Percentiles rank a stretch among this genome's conserved stretches.
These are phyloP conservation scores for Drosophila quinaria DNA, from an alignment of 2,888 invertebrate genomes.

Conservation along the genomic window DNA sequence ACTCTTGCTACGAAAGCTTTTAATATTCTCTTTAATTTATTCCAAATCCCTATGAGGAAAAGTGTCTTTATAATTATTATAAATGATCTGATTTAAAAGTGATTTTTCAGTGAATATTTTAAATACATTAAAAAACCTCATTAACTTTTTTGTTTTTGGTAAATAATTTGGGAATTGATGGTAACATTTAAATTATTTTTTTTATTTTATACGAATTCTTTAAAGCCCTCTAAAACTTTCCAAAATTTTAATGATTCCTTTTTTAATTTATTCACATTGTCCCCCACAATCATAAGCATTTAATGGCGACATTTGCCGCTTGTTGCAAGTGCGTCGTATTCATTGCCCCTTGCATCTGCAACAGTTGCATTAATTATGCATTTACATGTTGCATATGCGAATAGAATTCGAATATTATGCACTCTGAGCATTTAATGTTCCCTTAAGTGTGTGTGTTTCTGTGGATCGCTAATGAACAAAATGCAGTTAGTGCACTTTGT, in stretches of 20 bases:
- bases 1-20: not conserved
- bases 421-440: slow-evolving; percentile 29
- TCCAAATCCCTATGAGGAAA: not conserved
- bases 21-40: slow-evolving; percentile 34
- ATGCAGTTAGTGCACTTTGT: slow-evolving; percentile 58
- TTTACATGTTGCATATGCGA: slow-evolving; percentile 63
- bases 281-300: slow-evolving; percentile 35
- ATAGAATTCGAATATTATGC: slow-evolving; percentile 60
- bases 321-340: slow-evolving; percentile 44
- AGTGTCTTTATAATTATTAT: too few relatives aligned
- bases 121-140: too few relatives aligned
- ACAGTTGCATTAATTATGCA: slow-evolving; percentile 56
- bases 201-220: too few relatives aligned
- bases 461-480: slow-evolving; percentile 61
- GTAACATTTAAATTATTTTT: too few relatives aligned
- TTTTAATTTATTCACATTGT: slow-evolving; percentile 27
- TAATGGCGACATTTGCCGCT: slow-evolving; percentile 61
- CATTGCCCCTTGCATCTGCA: slow-evolving; percentile 20
- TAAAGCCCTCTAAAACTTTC: not conserved
- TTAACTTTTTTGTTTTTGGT: too few relatives aligned
- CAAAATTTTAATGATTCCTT: slow-evolving; percentile 17
- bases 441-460: slow-evolving; percentile 9
- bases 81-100: too few relatives aligned
- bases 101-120: too few relatives aligned
- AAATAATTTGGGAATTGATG: too few relatives aligned